Evolutionary conservation across 2,113 vertebrate species (phyloP).

Genomic region (Pantherophis guttatus): DNA sequence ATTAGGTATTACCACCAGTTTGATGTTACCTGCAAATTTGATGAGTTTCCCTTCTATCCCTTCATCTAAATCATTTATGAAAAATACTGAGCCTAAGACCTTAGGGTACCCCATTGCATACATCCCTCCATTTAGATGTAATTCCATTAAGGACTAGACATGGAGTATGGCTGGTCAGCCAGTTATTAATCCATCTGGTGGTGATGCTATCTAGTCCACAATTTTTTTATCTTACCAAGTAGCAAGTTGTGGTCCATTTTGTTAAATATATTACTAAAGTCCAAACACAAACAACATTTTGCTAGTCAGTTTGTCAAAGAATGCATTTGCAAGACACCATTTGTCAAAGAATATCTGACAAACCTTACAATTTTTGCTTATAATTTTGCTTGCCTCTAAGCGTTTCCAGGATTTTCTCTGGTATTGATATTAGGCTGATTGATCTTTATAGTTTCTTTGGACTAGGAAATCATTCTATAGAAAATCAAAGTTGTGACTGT

Average conservation of each 20-base stretch:
- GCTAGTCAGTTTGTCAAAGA: neutral
- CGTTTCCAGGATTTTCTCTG: neutral
- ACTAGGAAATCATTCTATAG: neutral
- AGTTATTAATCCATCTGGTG: neutral
- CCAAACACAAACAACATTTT: neutral
- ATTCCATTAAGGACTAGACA: neutral
- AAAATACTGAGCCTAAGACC: neutral
- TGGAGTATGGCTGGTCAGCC: neutral
- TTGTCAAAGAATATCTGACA: neutral
- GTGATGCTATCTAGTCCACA: neutral
- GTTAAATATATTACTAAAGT: neutral
- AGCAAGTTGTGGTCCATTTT: neutral
- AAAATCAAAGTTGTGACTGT: neutral
- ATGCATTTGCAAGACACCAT: neutral
- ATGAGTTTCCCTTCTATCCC: no score
- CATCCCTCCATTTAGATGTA: neutral
- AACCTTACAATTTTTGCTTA: neutral
- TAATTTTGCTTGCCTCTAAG: neutral
- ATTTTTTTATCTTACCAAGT: neutral
- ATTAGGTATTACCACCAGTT: no score
- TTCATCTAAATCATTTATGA: neutral
- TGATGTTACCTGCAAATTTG: no score
- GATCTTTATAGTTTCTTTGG: neutral
- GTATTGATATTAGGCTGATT: neutral
- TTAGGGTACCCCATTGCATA: neutral